These are phyloP conservation scores for Blastomussa wellsi DNA, from an alignment of 92 coral and sea anemone species.

Conservation along the genomic window DNA sequence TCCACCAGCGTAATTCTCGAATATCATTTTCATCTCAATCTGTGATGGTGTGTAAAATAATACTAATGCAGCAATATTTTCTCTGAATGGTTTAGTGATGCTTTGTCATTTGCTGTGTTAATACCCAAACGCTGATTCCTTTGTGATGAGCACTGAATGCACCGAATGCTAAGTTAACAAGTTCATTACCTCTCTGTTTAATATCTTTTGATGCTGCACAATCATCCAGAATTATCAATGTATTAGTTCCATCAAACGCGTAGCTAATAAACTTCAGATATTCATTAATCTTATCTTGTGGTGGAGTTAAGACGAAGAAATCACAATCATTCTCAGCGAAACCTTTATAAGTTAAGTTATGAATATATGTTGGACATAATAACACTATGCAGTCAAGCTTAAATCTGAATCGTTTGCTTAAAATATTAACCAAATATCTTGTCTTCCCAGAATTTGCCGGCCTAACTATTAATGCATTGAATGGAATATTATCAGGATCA, in stretches of 20 bases:
- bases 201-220: conserved; percentile 2
- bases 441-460: no score
- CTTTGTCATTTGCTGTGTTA: conserved; percentile 19
- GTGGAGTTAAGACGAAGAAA: conserved; percentile 8
- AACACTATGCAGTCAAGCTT: conserved; percentile 27
- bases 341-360: conserved; percentile 10
- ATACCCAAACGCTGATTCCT: conserved; percentile 26
- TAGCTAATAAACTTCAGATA: background rate
- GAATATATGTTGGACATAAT: conserved; percentile 22
- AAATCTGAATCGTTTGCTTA: background rate
- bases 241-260: conserved; percentile 9
- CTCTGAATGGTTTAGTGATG: conserved; percentile 6
- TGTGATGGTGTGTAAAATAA: background rate
- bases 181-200: background rate
- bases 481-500: no score
- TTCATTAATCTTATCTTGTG: conserved; percentile 14
- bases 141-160: background rate
- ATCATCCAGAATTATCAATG: no score
- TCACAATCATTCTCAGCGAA: conserved; percentile 24
- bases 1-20: conserved; percentile 25
- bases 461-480: no score
- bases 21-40: conserved; percentile 8
- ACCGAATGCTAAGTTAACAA: conserved; percentile 13
- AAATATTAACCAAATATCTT: conserved; percentile 18
- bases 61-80: conserved; percentile 8